Base-by-base conservation (phyloP, 2,888 invertebrate species). In the Endotricha flammealis region DNA sequence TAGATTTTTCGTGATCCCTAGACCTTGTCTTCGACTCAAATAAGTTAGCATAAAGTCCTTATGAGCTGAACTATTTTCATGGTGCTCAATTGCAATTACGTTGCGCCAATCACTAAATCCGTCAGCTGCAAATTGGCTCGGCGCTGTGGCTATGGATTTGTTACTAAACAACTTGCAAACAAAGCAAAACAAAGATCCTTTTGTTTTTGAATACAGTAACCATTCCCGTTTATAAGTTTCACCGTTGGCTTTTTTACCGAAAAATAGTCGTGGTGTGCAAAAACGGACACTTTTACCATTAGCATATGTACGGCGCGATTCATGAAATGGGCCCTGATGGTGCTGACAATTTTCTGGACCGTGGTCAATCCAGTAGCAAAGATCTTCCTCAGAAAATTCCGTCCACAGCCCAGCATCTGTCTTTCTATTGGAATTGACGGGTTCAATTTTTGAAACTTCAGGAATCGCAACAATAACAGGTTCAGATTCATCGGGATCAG, bases 211-310 rank as follows among this genome's bases (percentile, higher is more conserved):
- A 33, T 25, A 33, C 25, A 33, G 14, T 33, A 33, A 16, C 33
- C 27, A 33, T 33, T 36, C 30, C 29, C 36, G 36, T 36, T 36
- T 36, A 22, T 29, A 29, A 13, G 29, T 29, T 29, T 30, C 36
- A 23, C 29, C 31, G 28, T 27, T 37, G 31, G 31, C 31, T 31
- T 37, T 37, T 31, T 31, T 36, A 30, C 36, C 29, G 23, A 36
- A 36, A 36, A 30, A 36, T 30, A 23, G 23, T 30, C 16, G 23
- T 36, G 30, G 12, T 32, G 32, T 30, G 31, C 36, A 36, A 36
- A 23, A 30, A 23, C 31, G 14, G 30, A 30, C 36, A 30, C 36
- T 36, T 36, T 30, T 30, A 30, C 30, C 31, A 30, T 24, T 23
- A 30, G 14, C 36, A 24, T 36, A 36, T 30, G 24, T 22, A 29